A percentile compares a stretch with the other conserved stretches of the same genome.
phyloP scores from a whole-genome alignment of 1,140 invertebrate genomes.

The Pseudachorutes palmiensis region DNA sequence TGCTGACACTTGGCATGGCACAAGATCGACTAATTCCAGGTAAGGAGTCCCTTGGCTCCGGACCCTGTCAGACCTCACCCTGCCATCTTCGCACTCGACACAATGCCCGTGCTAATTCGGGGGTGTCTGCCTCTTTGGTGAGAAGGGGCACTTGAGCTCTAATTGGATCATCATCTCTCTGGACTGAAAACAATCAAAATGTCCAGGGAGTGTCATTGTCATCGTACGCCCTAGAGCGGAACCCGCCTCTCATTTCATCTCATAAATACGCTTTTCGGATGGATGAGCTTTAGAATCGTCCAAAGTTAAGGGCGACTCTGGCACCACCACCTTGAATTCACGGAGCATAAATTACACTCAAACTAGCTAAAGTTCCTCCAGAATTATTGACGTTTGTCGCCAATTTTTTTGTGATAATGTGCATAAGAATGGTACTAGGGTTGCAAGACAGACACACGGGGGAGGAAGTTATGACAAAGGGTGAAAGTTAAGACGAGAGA shows the following conservation, averaged over 20 bases:
- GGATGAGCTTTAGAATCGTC: neutral
- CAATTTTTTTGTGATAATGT: constrained; percentile 24
- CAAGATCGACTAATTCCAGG: constrained; percentile 7
- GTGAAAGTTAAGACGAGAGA: neutral
- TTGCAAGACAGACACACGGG: neutral
- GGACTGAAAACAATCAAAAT: neutral
- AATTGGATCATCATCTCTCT: neutral
- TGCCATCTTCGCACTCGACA: neutral
- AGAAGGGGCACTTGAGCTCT: neutral
- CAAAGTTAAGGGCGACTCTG: no score
- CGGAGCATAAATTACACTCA: neutral
- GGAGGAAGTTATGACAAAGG: neutral
- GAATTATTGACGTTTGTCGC: constrained; percentile 26
- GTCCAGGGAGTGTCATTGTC: neutral
- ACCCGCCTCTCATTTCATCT: neutral
- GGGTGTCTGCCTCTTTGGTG: neutral
- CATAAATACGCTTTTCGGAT: neutral
- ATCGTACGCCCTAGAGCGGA: neutral
- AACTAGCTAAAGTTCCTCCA: neutral
- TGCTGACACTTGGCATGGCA: constrained; percentile 35
- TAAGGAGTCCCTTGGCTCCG: constrained; percentile 7
- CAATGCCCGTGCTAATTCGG: no score
- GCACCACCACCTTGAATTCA: no score
- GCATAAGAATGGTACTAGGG: neutral
- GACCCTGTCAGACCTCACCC: constrained; percentile 1